Evolutionary conservation across 2,113 vertebrate genomes (phyloP), one percentile per base, ranked within the genome.

Genomic region (Caloenas nicobarica): DNA sequence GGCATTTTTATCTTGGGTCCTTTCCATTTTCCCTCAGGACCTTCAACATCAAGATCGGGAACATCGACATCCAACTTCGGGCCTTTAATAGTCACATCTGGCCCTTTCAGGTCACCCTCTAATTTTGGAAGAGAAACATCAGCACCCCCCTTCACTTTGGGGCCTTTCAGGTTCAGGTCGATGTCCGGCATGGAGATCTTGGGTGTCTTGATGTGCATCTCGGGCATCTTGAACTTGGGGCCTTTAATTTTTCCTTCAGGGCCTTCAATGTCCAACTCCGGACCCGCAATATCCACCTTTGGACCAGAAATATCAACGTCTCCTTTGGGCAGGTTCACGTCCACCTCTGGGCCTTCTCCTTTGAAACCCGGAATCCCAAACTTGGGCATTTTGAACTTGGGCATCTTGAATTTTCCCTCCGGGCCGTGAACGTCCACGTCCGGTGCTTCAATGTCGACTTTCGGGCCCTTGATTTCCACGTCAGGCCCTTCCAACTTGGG

Each of bases 321-420:
- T 4, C 82, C 91, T 23, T 94, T 95, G 17, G 96, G 86, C 26
- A 98, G 58, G 24, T 40, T 97, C 48, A 97, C 70, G 25, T 93
- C 95, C 34, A 97, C 24, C 29, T 97, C 96, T 64, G 95, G 9
- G 96, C 78, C 61, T 98, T 98, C 6, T 10, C 97, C 80, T 44
- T 96, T 90, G 36, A 96, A 69, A 8, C 88, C 93, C 16, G 97
- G 97, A 93, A 98, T 96, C 64, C 97, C 97, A 21, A 98, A 97
- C 79, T 98, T 98, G 18, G 96, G 92, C 18, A 95, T 86, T 34
- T 97, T 97, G 11, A 93, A 12, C 64, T 97, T 97, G 40, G 64
- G 64, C 21, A 33, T 23, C 14, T 66, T 66, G 40, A 66, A 44
- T 69, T 97, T 97, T 2, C 13, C 81, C 87, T 97, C 96, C 0